Evolutionary conservation across 2,888 invertebrate species (phyloP).

Genomic region (Agriopis leucophaearia): DNA sequence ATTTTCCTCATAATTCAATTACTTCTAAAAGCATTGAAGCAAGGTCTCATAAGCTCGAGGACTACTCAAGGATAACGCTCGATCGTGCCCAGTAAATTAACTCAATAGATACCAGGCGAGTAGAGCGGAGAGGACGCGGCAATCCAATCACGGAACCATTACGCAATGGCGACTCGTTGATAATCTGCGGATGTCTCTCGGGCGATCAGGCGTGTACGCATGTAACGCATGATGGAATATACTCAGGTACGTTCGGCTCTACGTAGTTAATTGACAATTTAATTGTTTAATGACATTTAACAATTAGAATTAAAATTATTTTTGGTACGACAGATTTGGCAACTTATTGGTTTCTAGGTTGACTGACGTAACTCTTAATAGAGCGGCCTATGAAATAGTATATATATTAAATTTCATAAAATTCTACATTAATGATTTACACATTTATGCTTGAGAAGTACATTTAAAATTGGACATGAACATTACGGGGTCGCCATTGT

Average conservation of each 20-base stretch:
- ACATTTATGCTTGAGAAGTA: too few relatives aligned
- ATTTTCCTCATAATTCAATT: slow-evolving; percentile 23
- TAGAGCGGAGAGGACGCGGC: slow-evolving; percentile 67
- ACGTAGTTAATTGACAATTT: slow-evolving; percentile 10
- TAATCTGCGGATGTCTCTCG: slow-evolving; percentile 31
- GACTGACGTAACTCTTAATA: too few relatives aligned
- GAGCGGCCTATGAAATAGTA: too few relatives aligned
- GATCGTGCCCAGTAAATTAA: slow-evolving; percentile 64
- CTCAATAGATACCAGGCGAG: slow-evolving; percentile 71
- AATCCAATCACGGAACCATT: slow-evolving; percentile 77
- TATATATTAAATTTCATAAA: too few relatives aligned
- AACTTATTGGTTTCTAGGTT: too few relatives aligned
- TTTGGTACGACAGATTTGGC: too few relatives aligned
- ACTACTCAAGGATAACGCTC: slow-evolving; percentile 38
- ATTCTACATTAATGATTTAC: too few relatives aligned
- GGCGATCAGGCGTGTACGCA: slow-evolving; percentile 23
- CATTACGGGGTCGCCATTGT: not conserved
- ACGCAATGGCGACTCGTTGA: slow-evolving; percentile 46
- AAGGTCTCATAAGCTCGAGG: slow-evolving; percentile 22
- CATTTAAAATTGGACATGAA: too few relatives aligned
- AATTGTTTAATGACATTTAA: not conserved
- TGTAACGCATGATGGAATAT: slow-evolving; percentile 24
- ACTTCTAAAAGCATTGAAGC: slow-evolving; percentile 25
- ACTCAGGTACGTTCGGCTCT: not conserved
- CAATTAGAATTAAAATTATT: not conserved